phyloP scores from a whole-genome alignment of 2,797 vertebrate genomes.

The Avahi laniger region DNA sequence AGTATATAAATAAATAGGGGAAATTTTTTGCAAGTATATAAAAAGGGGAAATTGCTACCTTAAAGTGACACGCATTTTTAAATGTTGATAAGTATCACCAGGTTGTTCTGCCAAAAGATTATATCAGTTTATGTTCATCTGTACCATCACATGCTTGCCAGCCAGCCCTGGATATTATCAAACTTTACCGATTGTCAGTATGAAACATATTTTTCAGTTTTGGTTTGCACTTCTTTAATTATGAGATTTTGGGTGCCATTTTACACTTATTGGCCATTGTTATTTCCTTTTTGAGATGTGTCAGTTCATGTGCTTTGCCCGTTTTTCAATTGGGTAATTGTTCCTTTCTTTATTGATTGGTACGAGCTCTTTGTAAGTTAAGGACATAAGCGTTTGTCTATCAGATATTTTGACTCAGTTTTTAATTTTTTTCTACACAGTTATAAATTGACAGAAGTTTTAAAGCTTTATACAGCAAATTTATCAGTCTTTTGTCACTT shows the following conservation, averaged over 20 bases:
- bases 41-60: neutral
- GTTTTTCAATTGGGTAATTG: neutral
- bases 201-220: neutral
- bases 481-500: neutral
- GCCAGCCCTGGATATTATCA: neutral
- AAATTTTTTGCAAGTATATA: neutral
- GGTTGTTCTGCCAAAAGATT: neutral
- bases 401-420: neutral
- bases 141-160: neutral
- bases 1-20: neutral
- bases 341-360: neutral
- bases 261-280: neutral
- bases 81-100: neutral
- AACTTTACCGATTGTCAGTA: neutral
- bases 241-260: neutral
- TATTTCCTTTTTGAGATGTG: neutral
- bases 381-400: neutral
- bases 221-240: neutral
- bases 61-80: neutral
- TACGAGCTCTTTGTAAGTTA: neutral
- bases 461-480: neutral
- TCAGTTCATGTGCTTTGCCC: neutral
- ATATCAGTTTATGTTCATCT: accelerated
- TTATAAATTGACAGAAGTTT: neutral
- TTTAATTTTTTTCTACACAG: neutral